Base-by-base conservation (phyloP, 2,888 invertebrate species). In the Hyppa rectilinea region DNA sequence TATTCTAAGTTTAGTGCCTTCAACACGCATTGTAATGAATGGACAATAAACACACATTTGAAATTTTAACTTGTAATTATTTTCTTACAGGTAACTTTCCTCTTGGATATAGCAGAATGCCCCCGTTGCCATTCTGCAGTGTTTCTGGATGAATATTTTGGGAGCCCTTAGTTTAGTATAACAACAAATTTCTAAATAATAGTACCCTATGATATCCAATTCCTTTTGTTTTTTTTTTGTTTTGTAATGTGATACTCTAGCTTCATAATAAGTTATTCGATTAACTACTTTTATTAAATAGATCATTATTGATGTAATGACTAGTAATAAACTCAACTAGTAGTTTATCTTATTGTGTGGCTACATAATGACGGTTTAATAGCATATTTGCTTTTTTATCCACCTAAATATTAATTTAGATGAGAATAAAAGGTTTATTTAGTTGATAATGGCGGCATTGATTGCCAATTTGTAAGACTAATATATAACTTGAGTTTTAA, bases 91-190 rank as follows among this genome's bases (percentile, higher is more conserved):
- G 94, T 96, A 9, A 93, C 94, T 43, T 96, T 96, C 79, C 85
- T 96, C 31, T 84, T 95, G 77, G 96, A 96, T 69, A 93, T 96
- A 68, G 80, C 93, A 0, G 94, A 95, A 68, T 96, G 96, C 76
- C 96, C 96, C 5, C 90, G 93, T 12, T 96, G 96, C 86, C 93
- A 91, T 68, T 94, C 94, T 17, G 77, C 93, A 31, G 87, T 89
- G 26, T 95, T 92, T 79, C 81, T 96, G 72, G 95, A 95, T 83
- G 96, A 96, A 86, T 92, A 93, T 76, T 75, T 71, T 65, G 87
- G 84, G 63, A 85, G 70, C 68, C 43, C 67, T 38, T 86, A 80
- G 80, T n/a, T 47, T 61, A 59, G 49, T 58, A 31, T 66, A 62
- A 64, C 63, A 47, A 17, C 1, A n/a, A 53, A 31, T n/a, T 47